These are phyloP conservation scores for Apamea epomidion DNA, from an alignment of 2,888 invertebrate species.

Conservation along the genomic window DNA sequence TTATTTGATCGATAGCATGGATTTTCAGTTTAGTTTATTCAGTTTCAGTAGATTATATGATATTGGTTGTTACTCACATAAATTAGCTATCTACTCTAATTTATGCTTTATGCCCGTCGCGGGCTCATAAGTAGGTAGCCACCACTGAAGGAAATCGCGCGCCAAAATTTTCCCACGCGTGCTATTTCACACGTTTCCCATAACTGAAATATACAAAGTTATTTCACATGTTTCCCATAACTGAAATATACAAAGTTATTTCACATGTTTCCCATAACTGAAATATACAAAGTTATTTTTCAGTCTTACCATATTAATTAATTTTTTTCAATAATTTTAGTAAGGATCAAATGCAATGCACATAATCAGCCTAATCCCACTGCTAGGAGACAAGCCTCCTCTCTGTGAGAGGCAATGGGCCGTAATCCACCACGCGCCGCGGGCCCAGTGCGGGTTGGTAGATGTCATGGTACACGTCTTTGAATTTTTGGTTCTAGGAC, in stretches of 20 bases:
- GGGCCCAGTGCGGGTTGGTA: too few relatives aligned
- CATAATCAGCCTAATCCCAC: too few relatives aligned
- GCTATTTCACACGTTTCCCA: not conserved
- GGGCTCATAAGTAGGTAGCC: not conserved
- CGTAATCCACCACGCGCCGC: too few relatives aligned
- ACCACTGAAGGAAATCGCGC: not conserved
- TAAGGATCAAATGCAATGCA: not conserved
- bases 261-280: not conserved
- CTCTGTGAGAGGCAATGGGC: too few relatives aligned
- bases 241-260: not conserved
- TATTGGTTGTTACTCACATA: not conserved
- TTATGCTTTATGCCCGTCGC: not conserved
- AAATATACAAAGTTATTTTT: not conserved
- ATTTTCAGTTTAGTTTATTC: not conserved
- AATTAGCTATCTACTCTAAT: not conserved
- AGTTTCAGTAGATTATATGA: not conserved
- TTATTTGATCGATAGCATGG: not conserved
- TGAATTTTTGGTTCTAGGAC: too few relatives aligned
- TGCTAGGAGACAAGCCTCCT: too few relatives aligned
- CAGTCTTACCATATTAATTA: not conserved
- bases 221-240: not conserved
- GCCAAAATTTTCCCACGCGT: not conserved
- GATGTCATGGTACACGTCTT: too few relatives aligned
- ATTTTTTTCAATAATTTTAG: not conserved
- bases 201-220: not conserved